Conservation (phyloP, 2,888 invertebrate species). For the Enchytraeus crypticus region DNA sequence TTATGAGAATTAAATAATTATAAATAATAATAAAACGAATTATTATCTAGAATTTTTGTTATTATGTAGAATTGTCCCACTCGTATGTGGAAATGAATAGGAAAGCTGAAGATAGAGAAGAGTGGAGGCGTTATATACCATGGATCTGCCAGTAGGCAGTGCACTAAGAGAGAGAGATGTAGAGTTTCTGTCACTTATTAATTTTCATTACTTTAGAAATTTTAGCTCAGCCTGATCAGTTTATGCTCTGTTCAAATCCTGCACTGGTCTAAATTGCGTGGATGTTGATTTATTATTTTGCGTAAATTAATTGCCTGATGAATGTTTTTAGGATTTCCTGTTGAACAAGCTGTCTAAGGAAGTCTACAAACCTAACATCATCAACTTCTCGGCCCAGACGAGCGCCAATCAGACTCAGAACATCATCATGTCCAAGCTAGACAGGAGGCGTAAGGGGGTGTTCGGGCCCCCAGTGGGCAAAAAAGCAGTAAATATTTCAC, state of each 20-base stretch:
- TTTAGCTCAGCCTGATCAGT: neutral
- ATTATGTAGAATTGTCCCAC: too few relatives aligned
- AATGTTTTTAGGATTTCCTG: constrained; percentile 53
- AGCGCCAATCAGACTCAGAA: constrained; percentile 87
- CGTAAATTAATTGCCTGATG: too few relatives aligned
- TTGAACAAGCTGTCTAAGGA: constrained; percentile 70
- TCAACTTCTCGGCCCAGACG: constrained; percentile 89
- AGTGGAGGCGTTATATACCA: too few relatives aligned
- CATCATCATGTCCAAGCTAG: constrained; percentile 85
- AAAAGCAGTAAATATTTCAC: constrained; percentile 49
- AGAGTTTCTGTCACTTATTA: too few relatives aligned
- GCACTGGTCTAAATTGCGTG: too few relatives aligned
- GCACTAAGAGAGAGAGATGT: too few relatives aligned
- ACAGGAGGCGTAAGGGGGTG: constrained; percentile 82
- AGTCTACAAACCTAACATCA: constrained; percentile 71
- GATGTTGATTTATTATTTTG: neutral
- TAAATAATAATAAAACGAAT: too few relatives aligned
- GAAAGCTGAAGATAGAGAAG: too few relatives aligned
- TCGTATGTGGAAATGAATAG: too few relatives aligned
- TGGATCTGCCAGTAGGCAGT: too few relatives aligned
- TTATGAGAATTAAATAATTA: too few relatives aligned
- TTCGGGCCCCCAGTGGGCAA: constrained; percentile 87
- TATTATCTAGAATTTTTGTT: too few relatives aligned
- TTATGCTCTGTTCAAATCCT: neutral
- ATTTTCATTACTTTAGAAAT: neutral